Percentiles rank a stretch among this genome's conserved stretches.
phyloP scores from a whole-genome alignment of 1,140 invertebrate genomes.

The Drosophila tsacasi region DNA sequence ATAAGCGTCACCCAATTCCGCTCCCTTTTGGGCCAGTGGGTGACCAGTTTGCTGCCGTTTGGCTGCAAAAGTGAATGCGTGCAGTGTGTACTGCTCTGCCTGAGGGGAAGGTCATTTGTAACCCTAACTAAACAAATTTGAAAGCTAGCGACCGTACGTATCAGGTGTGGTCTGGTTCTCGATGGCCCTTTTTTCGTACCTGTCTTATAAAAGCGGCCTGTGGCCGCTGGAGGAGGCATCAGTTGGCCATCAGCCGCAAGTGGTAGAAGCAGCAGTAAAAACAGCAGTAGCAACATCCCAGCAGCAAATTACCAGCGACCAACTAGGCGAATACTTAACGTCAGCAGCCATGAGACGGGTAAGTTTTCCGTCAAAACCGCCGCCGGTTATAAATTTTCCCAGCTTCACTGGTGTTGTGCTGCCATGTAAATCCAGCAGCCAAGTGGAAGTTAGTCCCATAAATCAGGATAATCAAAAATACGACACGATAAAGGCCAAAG shows the following conservation, averaged over 20 bases:
- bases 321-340: conserved; percentile 75
- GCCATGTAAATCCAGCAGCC: conserved; percentile 46
- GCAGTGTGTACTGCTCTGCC: conserved; percentile 29
- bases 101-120: conserved; percentile 77
- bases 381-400: conserved; percentile 61
- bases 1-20: conserved; percentile 22
- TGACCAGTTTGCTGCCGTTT: conserved; percentile 42
- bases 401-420: conserved; percentile 10
- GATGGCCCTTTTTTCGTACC: conserved; percentile 53
- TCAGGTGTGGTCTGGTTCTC: conserved; percentile 73
- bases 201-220: conserved; percentile 63
- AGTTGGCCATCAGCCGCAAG: conserved; percentile 57
- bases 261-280: conserved; percentile 16
- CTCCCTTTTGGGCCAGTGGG: conserved; percentile 31
- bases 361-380: conserved; percentile 50
- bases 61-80: conserved; percentile 70
- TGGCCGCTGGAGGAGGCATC: conserved; percentile 43
- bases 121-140: conserved; percentile 82
- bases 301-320: conserved; percentile 52
- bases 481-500: conserved; percentile 56
- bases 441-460: conserved; percentile 51
- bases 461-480: conserved; percentile 79
- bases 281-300: conserved; percentile 12
- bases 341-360: conserved; percentile 76
- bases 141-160: conserved; percentile 65